phyloP scores from a whole-genome alignment of 2,113 vertebrate genomes.

The Psammodynastes pulverulentus region DNA sequence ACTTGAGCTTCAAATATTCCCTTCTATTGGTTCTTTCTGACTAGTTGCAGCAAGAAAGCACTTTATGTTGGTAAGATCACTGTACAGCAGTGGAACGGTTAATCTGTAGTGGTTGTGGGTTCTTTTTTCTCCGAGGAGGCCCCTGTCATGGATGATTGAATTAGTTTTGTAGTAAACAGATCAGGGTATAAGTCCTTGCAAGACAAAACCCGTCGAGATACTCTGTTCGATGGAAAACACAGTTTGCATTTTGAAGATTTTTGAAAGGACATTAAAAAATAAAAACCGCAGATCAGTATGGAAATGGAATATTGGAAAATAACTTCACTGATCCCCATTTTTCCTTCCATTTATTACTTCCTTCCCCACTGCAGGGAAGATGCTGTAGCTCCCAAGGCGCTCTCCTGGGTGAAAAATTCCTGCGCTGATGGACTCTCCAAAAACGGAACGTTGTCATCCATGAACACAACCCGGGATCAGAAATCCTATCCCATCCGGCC shows the following conservation, averaged over 20 bases:
- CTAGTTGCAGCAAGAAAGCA: background rate
- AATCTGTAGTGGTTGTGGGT: background rate
- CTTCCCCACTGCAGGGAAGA: slow-evolving; percentile 77
- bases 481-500: slow-evolving; percentile 68
- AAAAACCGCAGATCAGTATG: background rate
- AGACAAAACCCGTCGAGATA: background rate
- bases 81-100: background rate
- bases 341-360: background rate
- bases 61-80: background rate
- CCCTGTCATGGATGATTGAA: background rate
- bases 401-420: slow-evolving; percentile 82
- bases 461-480: slow-evolving; percentile 74
- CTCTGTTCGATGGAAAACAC: background rate
- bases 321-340: too few relatives aligned
- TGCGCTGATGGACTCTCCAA: slow-evolving; percentile 84
- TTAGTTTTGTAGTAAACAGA: background rate
- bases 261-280: background rate
- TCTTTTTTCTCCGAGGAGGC: background rate
- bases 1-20: background rate
- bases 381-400: slow-evolving; percentile 81
- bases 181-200: background rate
- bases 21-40: background rate
- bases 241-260: too few relatives aligned
- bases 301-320: background rate
- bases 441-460: slow-evolving; percentile 87